Base-by-base conservation (phyloP, 2,113 vertebrate genomes). In the Mungos mungo region DNA sequence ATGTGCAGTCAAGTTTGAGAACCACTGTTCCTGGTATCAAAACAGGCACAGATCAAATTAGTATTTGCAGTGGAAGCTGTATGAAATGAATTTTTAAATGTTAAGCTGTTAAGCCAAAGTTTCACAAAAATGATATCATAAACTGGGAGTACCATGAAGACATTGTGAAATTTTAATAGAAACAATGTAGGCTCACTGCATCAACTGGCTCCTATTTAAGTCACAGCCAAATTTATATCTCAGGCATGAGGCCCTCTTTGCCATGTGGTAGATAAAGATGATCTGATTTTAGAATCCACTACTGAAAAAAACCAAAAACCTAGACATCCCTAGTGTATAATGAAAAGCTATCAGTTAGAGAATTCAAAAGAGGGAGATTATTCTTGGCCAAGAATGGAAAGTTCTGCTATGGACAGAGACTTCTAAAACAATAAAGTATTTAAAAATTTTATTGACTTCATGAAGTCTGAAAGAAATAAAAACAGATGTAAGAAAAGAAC, bases 401-500 rank as follows among this genome's bases (percentile, higher is more conserved):
- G 27, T 63, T 60, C 65, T 5, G 41, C 80, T 83, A 7, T 52
- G 29, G 10, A 80, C 76, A 45, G 47, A 80, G 45, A 84, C 63
- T 82, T 94, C 72, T 65, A 31, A 65, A 72, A 52, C n/a, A 89
- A 76, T 60, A 71, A 92, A 63, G 76, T 80, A 81, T 80, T n/a
- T 52, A 89, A 89, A 80, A 15, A 1, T 45, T 90, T 60, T 81
- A 95, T 38, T 68, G 45, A 80, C 74, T 95, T 92, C 15, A 27
- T 65, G 65, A 90, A 84, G 4, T 90, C 27, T 54, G n/a, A 63
- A 89, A 83, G 95, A 97, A 96, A 87, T 77, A 85, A 90, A 97
- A 97, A 86, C 77, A 96, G 92, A 96, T 93, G 63, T 57, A 81
- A 87, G 82, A 95, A 94, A 96, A 91, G 29, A 95, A 88, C 27